Percentiles rank a stretch among this genome's conserved stretches.
Evolutionary conservation across 2,113 vertebrate genomes (phyloP).

Genomic region (Myiopsitta monachus): DNA sequence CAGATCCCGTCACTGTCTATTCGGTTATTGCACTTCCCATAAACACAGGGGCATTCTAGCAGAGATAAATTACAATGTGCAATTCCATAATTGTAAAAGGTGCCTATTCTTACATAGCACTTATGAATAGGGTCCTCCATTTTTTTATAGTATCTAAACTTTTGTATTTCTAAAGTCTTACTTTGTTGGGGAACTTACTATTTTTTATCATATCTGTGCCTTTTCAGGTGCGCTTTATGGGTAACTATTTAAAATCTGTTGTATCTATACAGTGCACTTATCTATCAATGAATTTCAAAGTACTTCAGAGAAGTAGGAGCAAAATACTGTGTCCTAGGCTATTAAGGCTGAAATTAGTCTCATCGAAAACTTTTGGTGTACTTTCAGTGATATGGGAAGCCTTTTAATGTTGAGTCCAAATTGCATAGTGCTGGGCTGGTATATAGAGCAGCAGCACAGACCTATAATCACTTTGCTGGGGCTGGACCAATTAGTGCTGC

Average conservation of each 20-base stretch:
- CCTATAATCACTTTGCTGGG: background rate
- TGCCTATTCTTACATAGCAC: background rate
- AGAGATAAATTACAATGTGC: background rate
- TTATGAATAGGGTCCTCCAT: background rate
- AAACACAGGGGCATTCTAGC: constrained; percentile 83
- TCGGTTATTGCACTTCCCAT: constrained; percentile 83
- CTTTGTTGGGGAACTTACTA: rapidly evolving
- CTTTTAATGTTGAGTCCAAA: background rate
- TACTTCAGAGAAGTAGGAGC: background rate
- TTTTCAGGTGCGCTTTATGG: background rate
- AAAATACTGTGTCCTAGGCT: background rate
- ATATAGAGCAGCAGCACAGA: background rate
- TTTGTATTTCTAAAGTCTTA: background rate
- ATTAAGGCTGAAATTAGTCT: background rate
- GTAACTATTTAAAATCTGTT: background rate
- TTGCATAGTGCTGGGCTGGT: background rate
- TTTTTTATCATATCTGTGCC: background rate
- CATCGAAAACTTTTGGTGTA: background rate
- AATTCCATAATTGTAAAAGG: background rate
- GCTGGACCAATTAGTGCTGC: background rate
- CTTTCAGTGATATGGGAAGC: background rate
- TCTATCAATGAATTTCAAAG: background rate
- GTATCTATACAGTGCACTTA: background rate
- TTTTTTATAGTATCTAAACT: background rate
- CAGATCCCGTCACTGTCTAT: constrained; percentile 80